These are phyloP conservation scores for Sycophila texana DNA, from an alignment of 2,888 invertebrate genomes.

Conservation along the genomic window DNA sequence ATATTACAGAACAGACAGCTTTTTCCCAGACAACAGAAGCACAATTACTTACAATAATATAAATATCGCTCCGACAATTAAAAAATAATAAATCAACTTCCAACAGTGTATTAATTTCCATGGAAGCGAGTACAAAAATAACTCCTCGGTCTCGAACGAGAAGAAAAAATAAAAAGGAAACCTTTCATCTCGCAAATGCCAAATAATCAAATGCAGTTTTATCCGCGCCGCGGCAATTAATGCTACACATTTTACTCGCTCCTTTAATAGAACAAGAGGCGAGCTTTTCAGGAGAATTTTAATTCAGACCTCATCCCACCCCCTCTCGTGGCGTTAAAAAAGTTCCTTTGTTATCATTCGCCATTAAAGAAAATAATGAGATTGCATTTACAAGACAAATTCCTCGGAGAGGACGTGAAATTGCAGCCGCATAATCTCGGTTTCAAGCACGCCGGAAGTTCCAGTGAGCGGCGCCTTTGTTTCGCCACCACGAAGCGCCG, in stretches of 20 bases:
- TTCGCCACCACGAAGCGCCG: neutral
- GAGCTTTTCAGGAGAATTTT: constrained; percentile 20
- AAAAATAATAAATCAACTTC: too few relatives aligned
- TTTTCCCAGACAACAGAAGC: too few relatives aligned
- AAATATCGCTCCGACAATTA: too few relatives aligned
- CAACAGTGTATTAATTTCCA: neutral
- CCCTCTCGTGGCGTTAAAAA: neutral
- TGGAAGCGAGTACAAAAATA: constrained; percentile 1
- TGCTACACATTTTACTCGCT: constrained; percentile 11
- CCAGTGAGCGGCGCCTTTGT: constrained; percentile 1
- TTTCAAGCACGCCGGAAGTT: constrained; percentile 24
- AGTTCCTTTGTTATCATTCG: constrained; percentile 33
- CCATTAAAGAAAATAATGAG: constrained; percentile 39
- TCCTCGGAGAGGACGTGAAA: constrained; percentile 26
- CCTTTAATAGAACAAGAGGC: neutral
- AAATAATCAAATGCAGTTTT: constrained; percentile 8
- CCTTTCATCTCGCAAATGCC: neutral
- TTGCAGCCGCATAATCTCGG: constrained; percentile 43
- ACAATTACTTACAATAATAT: too few relatives aligned
- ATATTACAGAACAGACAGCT: too few relatives aligned
- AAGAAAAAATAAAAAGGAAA: constrained; percentile 7
- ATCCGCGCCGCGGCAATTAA: neutral
- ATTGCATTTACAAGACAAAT: constrained; percentile 45
- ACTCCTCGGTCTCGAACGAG: neutral
- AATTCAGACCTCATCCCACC: constrained; percentile 30